Percentiles rank a stretch among this genome's conserved stretches.
phyloP scores from a whole-genome alignment of 2,797 vertebrate species.

The Echiichthys vipera region DNA sequence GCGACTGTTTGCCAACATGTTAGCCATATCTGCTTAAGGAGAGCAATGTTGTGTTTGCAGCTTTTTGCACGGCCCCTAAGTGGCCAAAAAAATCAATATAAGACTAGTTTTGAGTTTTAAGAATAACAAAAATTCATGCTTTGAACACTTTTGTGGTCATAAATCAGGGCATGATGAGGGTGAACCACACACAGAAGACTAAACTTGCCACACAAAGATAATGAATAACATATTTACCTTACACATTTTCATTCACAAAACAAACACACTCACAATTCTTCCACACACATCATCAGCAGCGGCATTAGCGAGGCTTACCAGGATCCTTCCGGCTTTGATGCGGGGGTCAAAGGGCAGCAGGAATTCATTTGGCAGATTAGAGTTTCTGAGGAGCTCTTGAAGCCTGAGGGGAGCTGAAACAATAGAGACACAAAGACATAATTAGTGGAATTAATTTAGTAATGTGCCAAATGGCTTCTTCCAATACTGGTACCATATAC shows the following conservation, averaged over 20 bases:
- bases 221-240: too few relatives aligned
- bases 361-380: conserved; percentile 80
- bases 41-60: neutral
- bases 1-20: too few relatives aligned
- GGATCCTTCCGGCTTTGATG: conserved; percentile 78
- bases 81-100: too few relatives aligned
- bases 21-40: too few relatives aligned
- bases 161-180: neutral
- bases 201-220: neutral
- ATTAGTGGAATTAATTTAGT: neutral
- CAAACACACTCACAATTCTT: neutral
- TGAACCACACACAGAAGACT: neutral
- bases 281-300: neutral
- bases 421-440: neutral
- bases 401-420: conserved; percentile 75
- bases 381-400: conserved; percentile 75
- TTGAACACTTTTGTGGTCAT: too few relatives aligned
- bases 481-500: neutral
- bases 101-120: too few relatives aligned
- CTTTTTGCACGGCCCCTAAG: too few relatives aligned
- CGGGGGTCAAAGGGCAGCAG: conserved; percentile 85
- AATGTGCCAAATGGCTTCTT: neutral
- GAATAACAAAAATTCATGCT: too few relatives aligned
- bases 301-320: conserved; percentile 67
- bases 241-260: too few relatives aligned